These are phyloP conservation scores for Drosophila acutilabella DNA, from an alignment of 2,888 invertebrate genomes.

Conservation along the genomic window DNA sequence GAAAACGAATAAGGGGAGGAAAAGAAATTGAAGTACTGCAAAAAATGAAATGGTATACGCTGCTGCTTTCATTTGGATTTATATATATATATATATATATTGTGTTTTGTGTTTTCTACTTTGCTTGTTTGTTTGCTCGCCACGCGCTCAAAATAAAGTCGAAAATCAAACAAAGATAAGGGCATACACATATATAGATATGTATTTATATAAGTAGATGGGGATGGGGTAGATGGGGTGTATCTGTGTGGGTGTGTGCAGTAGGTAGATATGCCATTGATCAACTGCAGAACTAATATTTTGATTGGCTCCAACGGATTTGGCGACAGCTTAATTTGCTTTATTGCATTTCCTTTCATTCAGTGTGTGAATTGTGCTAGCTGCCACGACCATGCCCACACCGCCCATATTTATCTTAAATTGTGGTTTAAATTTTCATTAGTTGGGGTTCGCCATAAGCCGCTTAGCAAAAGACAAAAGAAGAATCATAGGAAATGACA, in stretches of 20 bases:
- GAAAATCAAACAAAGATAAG: conserved; percentile 48
- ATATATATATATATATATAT: conserved; percentile 17
- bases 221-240: too few species aligned
- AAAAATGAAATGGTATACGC: conserved; percentile 33
- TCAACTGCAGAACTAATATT: conserved; percentile 44
- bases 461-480: conserved; percentile 41
- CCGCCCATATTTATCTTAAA: neutral
- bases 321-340: conserved; percentile 62
- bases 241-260: neutral
- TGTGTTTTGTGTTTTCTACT: conserved; percentile 13
- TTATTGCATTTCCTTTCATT: conserved; percentile 57
- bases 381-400: neutral
- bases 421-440: conserved; percentile 30
- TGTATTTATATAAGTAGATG: conserved; percentile 4
- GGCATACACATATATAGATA: conserved; percentile 5
- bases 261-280: conserved; percentile 8
- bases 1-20: neutral
- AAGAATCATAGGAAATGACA: too few species aligned
- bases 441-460: conserved; percentile 30
- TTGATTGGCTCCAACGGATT: conserved; percentile 57
- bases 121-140: conserved; percentile 38
- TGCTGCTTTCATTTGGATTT: conserved; percentile 39
- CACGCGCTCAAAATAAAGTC: conserved; percentile 46
- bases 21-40: neutral
- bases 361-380: conserved; percentile 44